Base-by-base conservation (phyloP, 2,797 vertebrate genomes). In the Rhadinocentrus ornatus region DNA sequence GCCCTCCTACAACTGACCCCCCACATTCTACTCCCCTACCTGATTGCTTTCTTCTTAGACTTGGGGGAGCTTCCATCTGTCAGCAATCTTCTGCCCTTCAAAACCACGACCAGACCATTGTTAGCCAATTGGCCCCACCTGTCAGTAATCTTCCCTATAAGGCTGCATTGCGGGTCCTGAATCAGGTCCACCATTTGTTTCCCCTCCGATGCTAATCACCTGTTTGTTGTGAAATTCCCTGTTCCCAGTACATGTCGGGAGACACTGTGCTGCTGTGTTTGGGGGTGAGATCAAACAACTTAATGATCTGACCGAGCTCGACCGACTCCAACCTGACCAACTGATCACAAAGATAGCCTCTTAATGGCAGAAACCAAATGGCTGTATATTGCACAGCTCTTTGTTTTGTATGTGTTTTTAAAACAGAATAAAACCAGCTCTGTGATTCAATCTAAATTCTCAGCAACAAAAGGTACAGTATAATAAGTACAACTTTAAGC, bases 31-130 rank as follows among this genome's bases (percentile, higher is more conserved):
- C 54, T 71, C 66, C 76, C 84, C 88, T 81, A 92, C 91, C 91
- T 92, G 87, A 92, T 90, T 91, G 88, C 93, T 92, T 93, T 94
- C 92, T 93, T 93, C 90, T 94, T 81, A 77, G 80, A 87, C 83
- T 92, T 20, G 41, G 41, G 18, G 88, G 84, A 83, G 84, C 79
- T 85, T 87, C 89, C 94, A 95, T 94, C 91, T 95, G 94, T 93
- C 92, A 92, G 88, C 91, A 94, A 95, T 95, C 93, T 93, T 92
- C 89, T 85, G 87, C 87, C 89, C 90, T 91, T 94, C 90, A 93
- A 92, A 89, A 90, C 87, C 84, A 63, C 83, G 84, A 87, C 89
- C 71, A 84, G 77, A 73, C 88, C 89, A 88, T 93, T 93, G 93
- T 94, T 93, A 26, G 52, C 83, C 91, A 93, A 93, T 93, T 86